phyloP scores from a whole-genome alignment of 2,113 vertebrate genomes.

The Callorhinus ursinus region DNA sequence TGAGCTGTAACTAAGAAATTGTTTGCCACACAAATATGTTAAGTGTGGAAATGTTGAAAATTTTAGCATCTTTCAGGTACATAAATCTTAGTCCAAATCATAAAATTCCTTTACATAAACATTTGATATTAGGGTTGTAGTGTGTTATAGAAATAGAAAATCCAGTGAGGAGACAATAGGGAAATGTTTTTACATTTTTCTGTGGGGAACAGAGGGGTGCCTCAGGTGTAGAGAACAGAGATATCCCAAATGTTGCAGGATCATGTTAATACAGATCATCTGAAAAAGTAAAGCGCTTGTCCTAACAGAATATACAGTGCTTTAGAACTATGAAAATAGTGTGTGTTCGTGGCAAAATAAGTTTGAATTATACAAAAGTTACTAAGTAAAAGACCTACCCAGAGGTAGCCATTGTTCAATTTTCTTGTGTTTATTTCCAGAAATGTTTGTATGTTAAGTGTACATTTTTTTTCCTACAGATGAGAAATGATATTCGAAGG shows the following conservation, averaged over 20 bases:
- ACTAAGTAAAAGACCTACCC: not conserved
- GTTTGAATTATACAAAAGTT: not conserved
- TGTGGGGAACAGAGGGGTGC: not conserved
- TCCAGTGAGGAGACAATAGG: not conserved
- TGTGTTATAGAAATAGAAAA: conserved; percentile 54
- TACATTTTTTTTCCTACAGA: not conserved
- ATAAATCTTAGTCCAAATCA: conserved; percentile 22
- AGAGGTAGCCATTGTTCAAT: not conserved
- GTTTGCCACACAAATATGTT: not conserved
- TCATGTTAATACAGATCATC: not conserved
- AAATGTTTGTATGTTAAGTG: not conserved
- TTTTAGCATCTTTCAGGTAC: not conserved
- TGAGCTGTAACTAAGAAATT: conserved; percentile 7
- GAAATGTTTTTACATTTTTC: conserved; percentile 37
- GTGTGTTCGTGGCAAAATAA: not conserved
- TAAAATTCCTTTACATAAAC: conserved; percentile 1
- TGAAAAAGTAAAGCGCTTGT: not conserved
- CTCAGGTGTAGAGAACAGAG: not conserved
- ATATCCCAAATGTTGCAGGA: not conserved
- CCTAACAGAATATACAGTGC: not conserved
- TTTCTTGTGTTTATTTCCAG: not conserved
- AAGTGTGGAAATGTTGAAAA: conserved; percentile 28
- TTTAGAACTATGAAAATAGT: not conserved
- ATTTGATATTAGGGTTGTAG: not conserved
- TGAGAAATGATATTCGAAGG: not conserved